phyloP scores from a whole-genome alignment of 2,113 vertebrate genomes.

The Protomyctophum bolini region DNA sequence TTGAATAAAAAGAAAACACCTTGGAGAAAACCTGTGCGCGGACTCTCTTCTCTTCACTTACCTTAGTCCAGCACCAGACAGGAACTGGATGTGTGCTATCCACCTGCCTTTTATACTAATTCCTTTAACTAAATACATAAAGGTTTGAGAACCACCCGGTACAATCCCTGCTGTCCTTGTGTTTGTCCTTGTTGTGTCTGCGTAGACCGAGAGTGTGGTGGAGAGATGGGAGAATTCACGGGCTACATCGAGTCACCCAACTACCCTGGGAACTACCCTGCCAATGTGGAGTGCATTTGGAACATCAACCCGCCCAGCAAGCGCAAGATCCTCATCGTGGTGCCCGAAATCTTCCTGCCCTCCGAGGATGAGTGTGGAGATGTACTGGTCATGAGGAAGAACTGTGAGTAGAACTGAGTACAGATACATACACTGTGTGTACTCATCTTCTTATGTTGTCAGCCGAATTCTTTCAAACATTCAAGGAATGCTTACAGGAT shows the following conservation, averaged over 20 bases:
- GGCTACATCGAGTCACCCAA: constrained; percentile 98
- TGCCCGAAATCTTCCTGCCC: constrained; percentile 97
- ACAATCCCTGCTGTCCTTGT: not conserved
- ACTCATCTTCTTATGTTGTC: too few species aligned
- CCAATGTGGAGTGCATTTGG: constrained; percentile 95
- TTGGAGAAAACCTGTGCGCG: too few species aligned
- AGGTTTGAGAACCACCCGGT: too few species aligned
- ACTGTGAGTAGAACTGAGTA: constrained; percentile 81
- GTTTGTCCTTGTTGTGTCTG: constrained; percentile 18
- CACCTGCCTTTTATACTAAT: too few species aligned
- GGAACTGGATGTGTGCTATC: too few species aligned
- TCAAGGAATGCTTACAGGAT: not conserved
- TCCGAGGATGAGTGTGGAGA: constrained; percentile 98
- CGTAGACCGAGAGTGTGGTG: constrained; percentile 93
- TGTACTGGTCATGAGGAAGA: constrained; percentile 98
- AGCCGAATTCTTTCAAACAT: too few species aligned
- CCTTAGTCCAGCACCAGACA: too few species aligned
- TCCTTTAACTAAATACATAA: too few species aligned
- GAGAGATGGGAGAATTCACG: constrained; percentile 95
- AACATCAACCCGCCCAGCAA: constrained; percentile 98
- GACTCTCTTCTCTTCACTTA: too few species aligned
- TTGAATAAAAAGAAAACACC: too few species aligned
- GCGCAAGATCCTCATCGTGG: constrained; percentile 97
- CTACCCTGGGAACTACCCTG: constrained; percentile 96
- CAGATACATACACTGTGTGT: too few species aligned